Base-by-base conservation (phyloP, 2,888 invertebrate genomes). In the Leucania comma region DNA sequence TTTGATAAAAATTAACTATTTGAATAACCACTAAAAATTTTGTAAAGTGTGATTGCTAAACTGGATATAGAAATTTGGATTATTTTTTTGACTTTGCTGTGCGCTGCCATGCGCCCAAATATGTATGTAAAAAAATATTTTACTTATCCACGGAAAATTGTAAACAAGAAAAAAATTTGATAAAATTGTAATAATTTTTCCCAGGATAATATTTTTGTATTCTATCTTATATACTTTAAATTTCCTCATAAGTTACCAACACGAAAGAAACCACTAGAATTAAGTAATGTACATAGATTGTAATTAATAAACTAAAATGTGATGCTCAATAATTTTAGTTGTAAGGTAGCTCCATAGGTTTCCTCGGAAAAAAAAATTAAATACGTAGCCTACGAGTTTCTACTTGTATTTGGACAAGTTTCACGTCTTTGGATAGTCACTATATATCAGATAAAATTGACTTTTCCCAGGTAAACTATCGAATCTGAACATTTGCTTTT, bases 301-400 rank as follows among this genome's bases (percentile, higher is more conserved):
- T 85, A 74, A 83, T 79, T 87, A 87, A 86, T 81, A 80, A 82
- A 90, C 89, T 91, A 90, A 92, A 92, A 88, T 91, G 90, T 91
- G 90, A 93, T 93, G 93, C 92, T 93, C 93, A 93, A 90, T 92
- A 91, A 92, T 88, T 84, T 79, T 89, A 88, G 84, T 71, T 77
- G 69, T 82, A 84, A 84, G 77, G 59, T 75, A 73, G 66, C 72
- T 71, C 74, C 48, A 83, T 68, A 70, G 66, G 32, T 61, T 85
- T 76, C 24, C 38, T 50, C 3, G n/a, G n/a, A 29, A 69, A 70
- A 0, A 54, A 38, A n/a, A 20, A 12, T 14, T 14, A 24, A 24
- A 38, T 29, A 50, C 20, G 10, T 26, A 20, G 26, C 75, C 35
- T 24, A 38, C 20, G 26, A 64, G 14, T 29, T 61, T 53, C 24